Evolutionary conservation across 2,888 invertebrate genomes (phyloP), one percentile per base, ranked within the genome.

Genomic region (Clusia tigrina): DNA sequence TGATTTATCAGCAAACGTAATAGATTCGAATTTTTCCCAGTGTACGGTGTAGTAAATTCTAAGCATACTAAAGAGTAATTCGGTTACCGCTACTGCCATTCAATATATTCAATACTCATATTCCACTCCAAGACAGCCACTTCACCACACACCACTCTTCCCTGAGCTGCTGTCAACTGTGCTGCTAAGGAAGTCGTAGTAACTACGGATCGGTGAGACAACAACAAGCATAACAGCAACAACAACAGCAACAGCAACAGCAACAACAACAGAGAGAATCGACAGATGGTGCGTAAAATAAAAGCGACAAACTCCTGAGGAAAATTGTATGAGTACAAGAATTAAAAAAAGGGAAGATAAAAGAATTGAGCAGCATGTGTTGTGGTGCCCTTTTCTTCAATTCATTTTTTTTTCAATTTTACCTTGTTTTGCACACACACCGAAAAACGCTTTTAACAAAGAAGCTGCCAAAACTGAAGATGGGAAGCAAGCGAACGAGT

Each of bases 221-320:
- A 57, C 58, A 51, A 32, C 20, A 51, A 37, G 15, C 12, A 60
- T 20, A 37, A 32, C 2, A 38, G 57, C 38, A 57, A 59, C 26
- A 57, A 64, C 37, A 66, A 64, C 26, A 54, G 52, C 9, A 23
- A 58, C 42, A 37, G 54, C 18, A 59, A 55, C 42, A 55, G 54
- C 25, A 53, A 38, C 25, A 54, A 62, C 52, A 62, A 62, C 32
- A 18, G n/a, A n/a, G n/a, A n/a, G n/a, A 17, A 51, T 53, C 58
- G 67, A 66, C 68, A 70, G 70, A 70, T 70, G 71, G 63, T 68
- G 67, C 59, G 59, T 56, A 58, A 48, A 63, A 62, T 51, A 62
- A 63, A 66, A 63, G 55, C 63, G 58, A 69, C 60, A 64, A 61
- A 67, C 37, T 55, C 51, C 24, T 26, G 59, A 46, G 52, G 38